Percentiles rank a stretch among this genome's conserved stretches.
phyloP scores from a whole-genome alignment of 92 coral and sea anemone genomes.

The Parazoanthus darwini region DNA sequence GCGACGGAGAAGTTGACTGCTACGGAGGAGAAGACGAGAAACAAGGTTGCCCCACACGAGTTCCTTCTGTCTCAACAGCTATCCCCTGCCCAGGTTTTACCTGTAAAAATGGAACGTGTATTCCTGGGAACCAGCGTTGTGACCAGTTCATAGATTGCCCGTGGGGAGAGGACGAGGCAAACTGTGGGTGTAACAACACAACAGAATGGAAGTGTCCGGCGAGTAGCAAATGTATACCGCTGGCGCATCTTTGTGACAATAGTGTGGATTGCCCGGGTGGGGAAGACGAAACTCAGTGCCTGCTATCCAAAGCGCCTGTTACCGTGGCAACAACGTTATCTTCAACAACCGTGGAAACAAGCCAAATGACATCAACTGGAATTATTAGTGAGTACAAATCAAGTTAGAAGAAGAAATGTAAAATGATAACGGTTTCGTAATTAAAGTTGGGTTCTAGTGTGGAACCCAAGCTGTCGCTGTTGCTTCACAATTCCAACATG shows the following conservation, averaged over 20 bases:
- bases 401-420: neutral
- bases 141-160: constrained; percentile 63
- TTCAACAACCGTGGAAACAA: constrained; percentile 1
- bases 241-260: constrained; percentile 56
- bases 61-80: constrained; percentile 30
- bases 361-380: constrained; percentile 7
- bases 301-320: constrained; percentile 32
- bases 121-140: constrained; percentile 57
- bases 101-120: constrained; percentile 62
- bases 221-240: constrained; percentile 56
- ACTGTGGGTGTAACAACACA: constrained; percentile 58
- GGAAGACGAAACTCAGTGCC: constrained; percentile 63
- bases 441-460: no score
- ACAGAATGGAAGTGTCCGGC: constrained; percentile 61
- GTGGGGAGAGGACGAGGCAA: constrained; percentile 67
- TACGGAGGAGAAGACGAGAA: constrained; percentile 76
- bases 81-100: constrained; percentile 53
- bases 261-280: constrained; percentile 63
- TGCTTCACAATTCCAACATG: no score
- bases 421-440: no score
- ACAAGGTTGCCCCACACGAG: constrained; percentile 72
- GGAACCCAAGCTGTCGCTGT: no score
- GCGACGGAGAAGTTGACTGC: constrained; percentile 81
- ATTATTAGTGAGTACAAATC: constrained; percentile 9
- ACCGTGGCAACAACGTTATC: constrained; percentile 13